Conservation (phyloP, 2,888 invertebrate genomes). For the Agrochola lychnidis region DNA sequence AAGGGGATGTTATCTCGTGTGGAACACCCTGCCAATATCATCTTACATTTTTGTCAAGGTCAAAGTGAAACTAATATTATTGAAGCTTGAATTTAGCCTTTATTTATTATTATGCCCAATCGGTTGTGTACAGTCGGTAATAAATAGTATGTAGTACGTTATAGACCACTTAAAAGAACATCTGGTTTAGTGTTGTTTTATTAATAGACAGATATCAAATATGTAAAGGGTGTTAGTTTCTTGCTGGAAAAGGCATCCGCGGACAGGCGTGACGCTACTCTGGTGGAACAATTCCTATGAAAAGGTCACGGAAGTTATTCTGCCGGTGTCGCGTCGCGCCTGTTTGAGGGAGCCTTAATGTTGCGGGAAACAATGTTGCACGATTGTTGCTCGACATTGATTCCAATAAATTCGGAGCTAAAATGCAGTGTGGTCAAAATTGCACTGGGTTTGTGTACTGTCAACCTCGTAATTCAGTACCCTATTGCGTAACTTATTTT, state of each 20-base stretch:
- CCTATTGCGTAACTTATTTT: no score
- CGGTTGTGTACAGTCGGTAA: conserved; percentile 4
- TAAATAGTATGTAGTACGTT: background rate
- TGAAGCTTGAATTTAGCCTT: background rate
- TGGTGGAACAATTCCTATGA: no score
- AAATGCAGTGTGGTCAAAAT: background rate
- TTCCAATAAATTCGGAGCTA: background rate
- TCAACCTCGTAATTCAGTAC: no score
- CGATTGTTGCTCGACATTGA: background rate
- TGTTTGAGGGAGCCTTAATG: no score
- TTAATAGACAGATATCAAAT: conserved; percentile 25
- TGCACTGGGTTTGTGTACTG: no score
- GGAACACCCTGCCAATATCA: conserved; percentile 25
- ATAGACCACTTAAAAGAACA: conserved; percentile 44
- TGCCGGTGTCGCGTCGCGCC: no score
- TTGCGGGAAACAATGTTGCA: no score
- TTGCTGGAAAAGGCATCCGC: background rate
- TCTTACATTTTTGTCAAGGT: conserved; percentile 28
- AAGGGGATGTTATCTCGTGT: conserved; percentile 5
- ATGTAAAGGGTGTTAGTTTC: conserved; percentile 14
- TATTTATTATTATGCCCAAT: background rate
- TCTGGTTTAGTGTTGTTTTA: conserved; percentile 37
- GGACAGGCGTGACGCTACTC: no score
- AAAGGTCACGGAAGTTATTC: no score
- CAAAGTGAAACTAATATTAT: background rate